Evolutionary conservation across 2,797 vertebrate species (phyloP), one percentile per base, ranked within the genome.

Genomic region (Anas bahamensis): DNA sequence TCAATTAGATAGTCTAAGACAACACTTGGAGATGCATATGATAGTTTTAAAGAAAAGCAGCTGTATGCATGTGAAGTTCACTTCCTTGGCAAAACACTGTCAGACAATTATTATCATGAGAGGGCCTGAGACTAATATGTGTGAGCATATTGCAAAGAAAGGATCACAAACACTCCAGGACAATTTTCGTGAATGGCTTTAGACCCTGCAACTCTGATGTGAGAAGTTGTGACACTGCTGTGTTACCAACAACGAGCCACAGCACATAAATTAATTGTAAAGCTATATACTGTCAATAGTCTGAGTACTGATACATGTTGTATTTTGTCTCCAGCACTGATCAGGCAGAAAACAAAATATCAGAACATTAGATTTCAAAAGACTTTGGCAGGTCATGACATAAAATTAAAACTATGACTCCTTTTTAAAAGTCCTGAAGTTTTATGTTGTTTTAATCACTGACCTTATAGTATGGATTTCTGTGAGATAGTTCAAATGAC

Each of bases 101-200:
- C 1, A 9, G 35, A 16, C 33, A 74, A 3, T 13, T 13, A 13
- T 10, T 26, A 7, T 3, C 3, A 1, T 3, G 3, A 65, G 2
- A 15, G 24, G 14, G 39, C 21, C 28, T 10, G n/a, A 65, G 66
- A 44, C 16, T 7, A 68, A 31, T 31, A 44, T 31, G 19, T 72
- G 39, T 44, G 7, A 57, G 13, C 60, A 31, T 6, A 18, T 22
- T 75, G 17, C 11, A 72, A 23, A 48, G 17, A 6, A 76, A 37
- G 13, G 61, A 57, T 29, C 56, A 85, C 11, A 70, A 88, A 71
- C 0, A 0, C 26, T n/a, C 52, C 56, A 16, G 35, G 29, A 64
- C 14, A 53, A 28, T 41, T 59, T 76, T 59, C 1, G 1, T 59
- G 3, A 46, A 41, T 2, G 4, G 52, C 55, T 39, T 84, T 29